These are phyloP conservation scores for Drosophila kuntzei DNA, from an alignment of 2,888 invertebrate species.

Conservation along the genomic window DNA sequence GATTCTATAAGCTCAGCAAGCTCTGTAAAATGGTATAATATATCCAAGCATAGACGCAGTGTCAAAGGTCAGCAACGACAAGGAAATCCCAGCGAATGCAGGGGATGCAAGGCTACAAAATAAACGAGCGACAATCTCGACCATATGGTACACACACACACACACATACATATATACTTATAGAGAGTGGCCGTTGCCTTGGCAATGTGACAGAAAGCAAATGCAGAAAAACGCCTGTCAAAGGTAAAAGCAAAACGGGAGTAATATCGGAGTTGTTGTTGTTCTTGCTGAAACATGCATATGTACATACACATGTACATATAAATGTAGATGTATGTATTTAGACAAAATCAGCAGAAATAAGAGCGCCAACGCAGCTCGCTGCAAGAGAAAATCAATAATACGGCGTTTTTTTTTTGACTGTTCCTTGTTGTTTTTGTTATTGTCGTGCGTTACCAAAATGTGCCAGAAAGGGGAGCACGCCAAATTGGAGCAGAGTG, in stretches of 20 bases:
- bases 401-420: constrained; percentile 59
- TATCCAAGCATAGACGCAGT: constrained; percentile 20
- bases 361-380: constrained; percentile 64
- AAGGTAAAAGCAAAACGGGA: constrained; percentile 47
- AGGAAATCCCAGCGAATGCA: constrained; percentile 29
- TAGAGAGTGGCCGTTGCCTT: constrained; percentile 60
- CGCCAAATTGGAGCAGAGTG: constrained; percentile 54
- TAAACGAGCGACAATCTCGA: constrained; percentile 44
- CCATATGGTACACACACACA: constrained; percentile 60
- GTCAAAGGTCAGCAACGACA: constrained; percentile 52
- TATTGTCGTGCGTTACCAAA: constrained; percentile 33
- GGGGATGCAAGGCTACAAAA: constrained; percentile 35
- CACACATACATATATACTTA: neutral
- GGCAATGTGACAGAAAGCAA: constrained; percentile 76
- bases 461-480: constrained; percentile 52
- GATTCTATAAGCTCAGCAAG: neutral
- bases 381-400: constrained; percentile 67
- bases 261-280: constrained; percentile 38
- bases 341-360: constrained; percentile 43
- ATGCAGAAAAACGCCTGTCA: constrained; percentile 49
- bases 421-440: constrained; percentile 32
- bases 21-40: neutral
- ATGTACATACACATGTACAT: neutral
- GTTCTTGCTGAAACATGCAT: constrained; percentile 35
- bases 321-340: constrained; percentile 14